These are phyloP conservation scores for Caiman crocodilus DNA, from an alignment of 2,797 vertebrate species.

Conservation along the genomic window DNA sequence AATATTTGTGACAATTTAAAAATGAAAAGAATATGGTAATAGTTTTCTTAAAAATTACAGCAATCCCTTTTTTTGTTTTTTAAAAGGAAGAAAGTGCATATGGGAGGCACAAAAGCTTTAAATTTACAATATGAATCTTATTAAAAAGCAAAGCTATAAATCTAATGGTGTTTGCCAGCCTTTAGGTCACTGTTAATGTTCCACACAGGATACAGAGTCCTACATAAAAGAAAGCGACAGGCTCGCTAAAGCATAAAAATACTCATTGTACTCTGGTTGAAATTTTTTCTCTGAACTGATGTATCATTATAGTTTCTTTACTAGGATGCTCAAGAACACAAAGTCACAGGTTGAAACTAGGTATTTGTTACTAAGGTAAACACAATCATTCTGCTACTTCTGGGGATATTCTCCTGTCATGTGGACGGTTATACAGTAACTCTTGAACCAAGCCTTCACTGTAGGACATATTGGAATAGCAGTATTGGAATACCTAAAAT, in stretches of 20 bases:
- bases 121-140: background rate
- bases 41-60: background rate
- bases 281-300: background rate
- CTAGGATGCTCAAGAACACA: background rate
- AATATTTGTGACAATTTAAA: background rate
- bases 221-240: background rate
- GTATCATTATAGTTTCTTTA: background rate
- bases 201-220: background rate
- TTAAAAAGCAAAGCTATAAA: background rate
- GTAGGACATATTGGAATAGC: background rate
- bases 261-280: background rate
- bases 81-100: conserved; percentile 36
- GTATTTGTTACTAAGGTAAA: no score
- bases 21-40: background rate
- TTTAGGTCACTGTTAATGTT: background rate
- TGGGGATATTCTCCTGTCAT: background rate
- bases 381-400: background rate
- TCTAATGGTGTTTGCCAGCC: background rate
- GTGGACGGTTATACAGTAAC: background rate
- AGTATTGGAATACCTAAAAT: background rate
- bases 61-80: background rate
- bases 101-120: conserved; percentile 46
- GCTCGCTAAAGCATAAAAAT: background rate
- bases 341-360: background rate
- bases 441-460: background rate